Conservation (phyloP, 2,888 invertebrate genomes). For the Pachymerium ferrugineum region DNA sequence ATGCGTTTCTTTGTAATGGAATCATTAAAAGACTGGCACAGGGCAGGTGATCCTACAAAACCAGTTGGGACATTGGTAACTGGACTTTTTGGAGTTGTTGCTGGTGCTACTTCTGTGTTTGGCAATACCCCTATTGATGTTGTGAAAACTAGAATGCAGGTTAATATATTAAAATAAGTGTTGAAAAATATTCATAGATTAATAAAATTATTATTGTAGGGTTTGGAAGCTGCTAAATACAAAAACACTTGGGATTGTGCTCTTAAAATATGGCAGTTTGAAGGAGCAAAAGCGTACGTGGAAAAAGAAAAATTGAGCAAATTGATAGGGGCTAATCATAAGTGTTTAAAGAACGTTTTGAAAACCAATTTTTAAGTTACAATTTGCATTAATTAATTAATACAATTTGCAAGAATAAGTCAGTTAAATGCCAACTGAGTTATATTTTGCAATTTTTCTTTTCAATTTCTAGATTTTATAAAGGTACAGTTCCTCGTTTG, state of each 20-base stretch:
- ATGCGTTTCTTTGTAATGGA: slow-evolving; percentile 98
- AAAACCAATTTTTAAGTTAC: too few species aligned
- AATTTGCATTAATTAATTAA: too few species aligned
- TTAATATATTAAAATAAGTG: slow-evolving; percentile 38
- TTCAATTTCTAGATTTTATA: slow-evolving; percentile 69
- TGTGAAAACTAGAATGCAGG: slow-evolving; percentile 97
- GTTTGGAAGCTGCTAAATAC: slow-evolving; percentile 93
- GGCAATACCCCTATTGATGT: slow-evolving; percentile 99
- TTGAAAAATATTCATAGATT: background rate
- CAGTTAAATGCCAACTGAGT: too few species aligned
- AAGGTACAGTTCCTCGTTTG: slow-evolving; percentile 93
- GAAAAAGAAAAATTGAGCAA: too few species aligned
- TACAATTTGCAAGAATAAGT: too few species aligned
- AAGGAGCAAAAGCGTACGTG: slow-evolving; percentile 77
- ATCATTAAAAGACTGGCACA: slow-evolving; percentile 83
- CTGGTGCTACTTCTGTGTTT: slow-evolving; percentile 94
- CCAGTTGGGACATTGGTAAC: slow-evolving; percentile 81
- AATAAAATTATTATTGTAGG: slow-evolving; percentile 50
- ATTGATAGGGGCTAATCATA: too few species aligned
- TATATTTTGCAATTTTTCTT: too few species aligned
- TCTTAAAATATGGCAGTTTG: slow-evolving; percentile 81
- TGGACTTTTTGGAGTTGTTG: slow-evolving; percentile 85
- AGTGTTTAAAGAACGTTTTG: too few species aligned
- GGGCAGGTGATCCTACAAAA: slow-evolving; percentile 76
- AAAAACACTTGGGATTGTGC: slow-evolving; percentile 90